Base-by-base conservation (phyloP, 2,888 invertebrate species). In the Temnothorax unifasciatus region DNA sequence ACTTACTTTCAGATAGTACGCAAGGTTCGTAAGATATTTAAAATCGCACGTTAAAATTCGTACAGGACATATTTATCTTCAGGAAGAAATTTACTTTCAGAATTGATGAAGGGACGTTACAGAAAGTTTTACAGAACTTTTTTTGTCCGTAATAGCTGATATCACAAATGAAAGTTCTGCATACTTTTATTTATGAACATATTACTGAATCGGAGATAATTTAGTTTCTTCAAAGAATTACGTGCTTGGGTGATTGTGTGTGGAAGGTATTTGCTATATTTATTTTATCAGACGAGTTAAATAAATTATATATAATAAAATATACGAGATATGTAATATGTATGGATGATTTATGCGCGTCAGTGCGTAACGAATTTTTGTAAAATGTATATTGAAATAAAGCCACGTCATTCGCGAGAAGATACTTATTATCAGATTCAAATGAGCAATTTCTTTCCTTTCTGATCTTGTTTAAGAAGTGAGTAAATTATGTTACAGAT, bases 1-100 rank as follows among this genome's bases (percentile, higher is more conserved):
- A 61, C 25, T 73, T 73, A 25, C 34, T 79, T 81, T 47, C 25
- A 73, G 73, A 73, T 81, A 71, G 11, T 47, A 71, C 6, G 44
- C 38, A 47, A 59, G 29, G 41, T 54, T 66, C n/a, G 29, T 9
- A 18, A 77, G n/a, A 69, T 77, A 68, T 54, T 54, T 44, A 54
- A 69, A 57, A 34, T 57, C 13, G 29, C n/a, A 18, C 41, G 21
- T 41, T 29, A 44, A 21, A 68, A 68, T 57, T 68, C 2, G 44
- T 47, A n/a, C 54, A 25, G 57, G 5, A 41, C 21, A 29, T 9
- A 25, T 21, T 73, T 41, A 54, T 21, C 9, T 50, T 25, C 18
- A 47, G 5, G 1, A 3, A 61, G 6, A 38, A 54, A 21, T 15
- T 54, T 2, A 8, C n/a, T 54, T 13, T 8, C 2, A 34, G n/a